These are phyloP conservation scores for Aramus guarauna DNA, from an alignment of 2,113 vertebrate genomes.

Conservation along the genomic window DNA sequence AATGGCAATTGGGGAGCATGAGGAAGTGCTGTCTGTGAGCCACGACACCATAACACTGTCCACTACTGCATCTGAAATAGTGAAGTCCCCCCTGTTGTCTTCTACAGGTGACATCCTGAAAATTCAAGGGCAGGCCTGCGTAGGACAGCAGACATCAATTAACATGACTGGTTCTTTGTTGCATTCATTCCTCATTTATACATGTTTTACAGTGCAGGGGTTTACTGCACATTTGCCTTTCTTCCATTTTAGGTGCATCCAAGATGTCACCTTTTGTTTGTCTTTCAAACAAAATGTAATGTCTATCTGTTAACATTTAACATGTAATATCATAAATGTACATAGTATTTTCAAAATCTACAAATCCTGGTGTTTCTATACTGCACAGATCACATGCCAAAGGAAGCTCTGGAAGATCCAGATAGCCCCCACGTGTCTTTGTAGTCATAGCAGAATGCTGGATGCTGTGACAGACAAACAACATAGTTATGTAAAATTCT, in stretches of 20 bases:
- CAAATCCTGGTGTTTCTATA: not conserved
- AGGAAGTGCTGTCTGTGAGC: not conserved
- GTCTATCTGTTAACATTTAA: not conserved
- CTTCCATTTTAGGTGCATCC: not conserved
- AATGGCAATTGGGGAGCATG: not conserved
- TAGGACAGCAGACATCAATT: not conserved
- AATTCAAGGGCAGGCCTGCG: not conserved
- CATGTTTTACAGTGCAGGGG: not conserved
- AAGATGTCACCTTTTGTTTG: not conserved
- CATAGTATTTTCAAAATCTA: not conserved
- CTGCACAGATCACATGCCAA: not conserved
- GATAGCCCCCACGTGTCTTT: not conserved
- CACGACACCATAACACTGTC: not conserved
- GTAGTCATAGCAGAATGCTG: not conserved
- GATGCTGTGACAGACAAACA: not conserved
- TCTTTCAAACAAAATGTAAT: not conserved
- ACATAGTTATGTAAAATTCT: not conserved
- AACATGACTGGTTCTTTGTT: not conserved
- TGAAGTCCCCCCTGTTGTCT: not conserved
- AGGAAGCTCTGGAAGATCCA: not conserved
- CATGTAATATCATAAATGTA: not conserved
- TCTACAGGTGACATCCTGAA: not conserved
- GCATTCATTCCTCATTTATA: not conserved
- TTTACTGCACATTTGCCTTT: not conserved
- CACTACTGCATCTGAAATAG: not conserved